phyloP scores from a whole-genome alignment of 2,888 invertebrate species.

The Cinara cedri region DNA sequence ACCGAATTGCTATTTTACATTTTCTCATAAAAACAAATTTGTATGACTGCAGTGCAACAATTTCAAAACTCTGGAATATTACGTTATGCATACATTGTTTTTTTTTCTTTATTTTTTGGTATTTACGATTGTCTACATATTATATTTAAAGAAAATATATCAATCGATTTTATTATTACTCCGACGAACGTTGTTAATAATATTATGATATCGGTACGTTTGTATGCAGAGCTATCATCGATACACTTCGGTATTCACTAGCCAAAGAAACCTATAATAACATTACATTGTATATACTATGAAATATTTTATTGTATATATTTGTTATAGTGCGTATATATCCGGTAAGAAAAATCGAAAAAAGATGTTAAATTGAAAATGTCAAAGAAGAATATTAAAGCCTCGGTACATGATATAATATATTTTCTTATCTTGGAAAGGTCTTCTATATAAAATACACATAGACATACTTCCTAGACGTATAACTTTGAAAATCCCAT shows the following conservation, averaged over 20 bases:
- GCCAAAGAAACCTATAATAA: not conserved
- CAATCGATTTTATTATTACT: too few relatives aligned
- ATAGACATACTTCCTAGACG: not conserved
- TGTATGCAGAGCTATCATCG: too few relatives aligned
- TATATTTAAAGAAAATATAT: too few relatives aligned
- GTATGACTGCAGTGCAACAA: not conserved
- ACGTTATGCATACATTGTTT: too few relatives aligned
- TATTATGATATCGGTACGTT: too few relatives aligned
- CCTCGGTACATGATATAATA: not conserved
- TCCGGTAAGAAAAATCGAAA: not conserved
- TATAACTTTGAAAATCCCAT: not conserved
- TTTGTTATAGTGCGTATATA: too few relatives aligned
- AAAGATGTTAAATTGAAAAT: constrained; percentile 5
- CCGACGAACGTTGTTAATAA: too few relatives aligned
- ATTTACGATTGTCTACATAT: too few relatives aligned
- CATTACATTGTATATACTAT: not conserved
- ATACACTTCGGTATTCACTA: not conserved
- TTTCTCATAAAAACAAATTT: not conserved
- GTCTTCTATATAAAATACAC: too few relatives aligned
- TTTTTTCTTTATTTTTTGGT: too few relatives aligned
- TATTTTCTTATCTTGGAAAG: constrained; percentile 2
- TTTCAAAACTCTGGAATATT: too few relatives aligned
- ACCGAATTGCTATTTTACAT: not conserved
- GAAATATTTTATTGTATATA: too few relatives aligned
- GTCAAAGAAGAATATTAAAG: constrained; percentile 20